Evolutionary conservation across 2,888 invertebrate genomes (phyloP), one percentile per base, ranked within the genome.

Genomic region (Charanyca ferruginea): DNA sequence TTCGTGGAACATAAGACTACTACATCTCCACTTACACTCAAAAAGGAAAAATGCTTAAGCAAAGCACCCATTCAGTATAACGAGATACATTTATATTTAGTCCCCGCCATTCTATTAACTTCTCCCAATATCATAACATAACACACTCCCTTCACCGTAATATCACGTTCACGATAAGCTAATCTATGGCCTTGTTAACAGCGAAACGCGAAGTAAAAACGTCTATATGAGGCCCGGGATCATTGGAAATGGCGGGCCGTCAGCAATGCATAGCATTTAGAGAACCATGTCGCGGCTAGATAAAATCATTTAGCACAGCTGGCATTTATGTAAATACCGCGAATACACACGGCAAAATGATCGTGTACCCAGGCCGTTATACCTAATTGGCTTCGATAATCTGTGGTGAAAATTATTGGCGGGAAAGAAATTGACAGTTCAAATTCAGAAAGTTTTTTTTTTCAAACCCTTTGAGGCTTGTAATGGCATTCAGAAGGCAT

Each of bases 251-350:
- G 69, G 68, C 70, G 51, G 63, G 49, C 52, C 44, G 66, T 72
- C 80, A 73, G 70, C 66, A 70, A 73, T 73, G 65, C 57, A 54
- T 71, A 81, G 54, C 64, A 69, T 81, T 80, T 71, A 73, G 59
- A 79, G 57, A 81, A 71, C 68, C 69, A 71, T 75, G 73, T 80
- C 70, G 60, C 61, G 22, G 48, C 53, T 52, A 76, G 81, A 83
- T 83, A 83, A 71, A 77, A 79, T 83, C 76, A 77, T 80, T 80
- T 77, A 76, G 64, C 67, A 67, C 63, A 76, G 59, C 65, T 83
- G 74, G 68, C 76, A 73, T 80, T 83, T 79, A 79, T 79, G 73
- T 83, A 68, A 79, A 79, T 83, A 71, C 63, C 71, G 54, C 55
- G 51, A 66, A 70, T 72, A 69, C 51, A 69, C 65, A 62, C 57